Conservation (phyloP, 2,113 vertebrate genomes). For the Pedetes capensis region DNA sequence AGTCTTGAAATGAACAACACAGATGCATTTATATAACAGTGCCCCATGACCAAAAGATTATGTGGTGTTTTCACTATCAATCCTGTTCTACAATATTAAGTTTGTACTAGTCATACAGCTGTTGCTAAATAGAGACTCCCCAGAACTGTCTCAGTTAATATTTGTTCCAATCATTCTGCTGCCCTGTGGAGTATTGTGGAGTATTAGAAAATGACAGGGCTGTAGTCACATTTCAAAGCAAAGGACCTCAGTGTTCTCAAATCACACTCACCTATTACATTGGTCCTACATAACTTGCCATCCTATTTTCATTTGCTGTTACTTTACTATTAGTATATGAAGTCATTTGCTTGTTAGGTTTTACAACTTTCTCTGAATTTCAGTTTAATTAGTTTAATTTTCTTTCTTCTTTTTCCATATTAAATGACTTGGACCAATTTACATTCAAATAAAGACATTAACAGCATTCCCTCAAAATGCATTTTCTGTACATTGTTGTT, state of each 20-base stretch:
- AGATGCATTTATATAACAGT: constrained; percentile 57
- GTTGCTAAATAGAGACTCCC: constrained; percentile 61
- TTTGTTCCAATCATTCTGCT: constrained; percentile 64
- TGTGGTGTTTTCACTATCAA: constrained; percentile 45
- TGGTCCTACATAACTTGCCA: not conserved
- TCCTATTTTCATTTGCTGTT: not conserved
- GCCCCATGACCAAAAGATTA: constrained; percentile 47
- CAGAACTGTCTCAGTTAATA: constrained; percentile 71
- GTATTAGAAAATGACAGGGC: constrained; percentile 55
- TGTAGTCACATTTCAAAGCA: constrained; percentile 35
- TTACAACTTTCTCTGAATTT: not conserved
- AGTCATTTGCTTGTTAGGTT: not conserved
- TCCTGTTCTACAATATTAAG: constrained; percentile 57
- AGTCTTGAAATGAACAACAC: constrained; percentile 53
- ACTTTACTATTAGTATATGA: not conserved
- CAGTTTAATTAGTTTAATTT: not conserved
- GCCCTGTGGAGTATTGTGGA: constrained; percentile 42
- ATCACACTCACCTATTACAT: not conserved
- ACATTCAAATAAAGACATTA: not conserved
- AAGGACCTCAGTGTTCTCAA: not conserved
- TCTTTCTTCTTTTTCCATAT: not conserved
- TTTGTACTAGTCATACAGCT: constrained; percentile 42
- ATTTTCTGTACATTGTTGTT: not conserved
- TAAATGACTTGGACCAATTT: not conserved
- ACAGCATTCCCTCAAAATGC: not conserved